Base-by-base conservation (phyloP, 2,797 vertebrate genomes). In the Spea hammondii region DNA sequence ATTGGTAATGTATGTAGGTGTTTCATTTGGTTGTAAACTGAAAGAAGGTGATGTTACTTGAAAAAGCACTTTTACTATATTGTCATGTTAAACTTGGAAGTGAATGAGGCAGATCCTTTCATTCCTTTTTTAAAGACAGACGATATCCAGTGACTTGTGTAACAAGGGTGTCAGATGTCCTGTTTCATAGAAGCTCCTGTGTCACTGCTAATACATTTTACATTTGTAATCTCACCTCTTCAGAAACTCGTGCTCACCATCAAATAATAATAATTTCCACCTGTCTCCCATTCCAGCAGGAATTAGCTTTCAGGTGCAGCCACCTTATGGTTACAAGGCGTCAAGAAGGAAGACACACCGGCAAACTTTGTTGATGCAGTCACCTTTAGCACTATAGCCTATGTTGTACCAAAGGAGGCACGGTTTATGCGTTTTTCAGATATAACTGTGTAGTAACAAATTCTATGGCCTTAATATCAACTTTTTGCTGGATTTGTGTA, bases 221-320 rank as follows among this genome's bases (percentile, higher is more conserved):
- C 78, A 69, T 79, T 79, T 79, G 78, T 79, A 79, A 79, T 74
- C 72, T 79, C 78, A 74, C 78, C 78, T 79, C 46, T 70, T 11
- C 51, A 70, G 65, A 79, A 74, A 62, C 66, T 70, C 45, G n/a
- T 79, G 48, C 72, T 47, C 13, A 32, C 65, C 57, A 74, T 79
- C 57, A 74, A 79, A 68, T 70, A 79, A 74, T 79, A 79, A 74
- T 79, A 68, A 69, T 79, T 51, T 70, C 65, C 78, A 62, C 49
- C 72, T 79, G 65, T 53, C 32, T 64, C 71, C 65, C 65, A 67
- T 59, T 72, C 77, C 53, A 45, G 14, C 44, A 54, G 44, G 53
- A 65, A 78, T 78, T 60, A 47, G 54, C 50, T 79, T 69, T 60
- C 65, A 79, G 47, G 46, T 68, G 64, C 9, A 73, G 48, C 47